Conservation (phyloP, 2,888 invertebrate genomes). For the Gryllus longicercus region DNA sequence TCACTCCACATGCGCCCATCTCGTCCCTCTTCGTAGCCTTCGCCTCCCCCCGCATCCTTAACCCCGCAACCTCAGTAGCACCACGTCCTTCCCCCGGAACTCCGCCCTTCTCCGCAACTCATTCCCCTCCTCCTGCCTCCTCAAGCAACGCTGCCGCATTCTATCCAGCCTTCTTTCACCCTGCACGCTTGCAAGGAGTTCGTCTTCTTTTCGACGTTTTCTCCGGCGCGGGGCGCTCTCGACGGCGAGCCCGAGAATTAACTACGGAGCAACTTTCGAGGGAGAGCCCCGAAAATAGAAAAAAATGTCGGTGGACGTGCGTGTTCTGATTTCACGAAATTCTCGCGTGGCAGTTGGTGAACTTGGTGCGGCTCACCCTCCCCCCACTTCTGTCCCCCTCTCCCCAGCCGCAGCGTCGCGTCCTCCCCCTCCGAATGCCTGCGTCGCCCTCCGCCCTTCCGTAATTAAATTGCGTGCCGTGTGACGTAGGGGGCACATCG, state of each 20-base stretch:
- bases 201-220: not conserved
- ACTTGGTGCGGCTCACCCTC: too few species aligned
- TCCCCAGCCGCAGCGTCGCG: too few species aligned
- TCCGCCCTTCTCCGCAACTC: not conserved
- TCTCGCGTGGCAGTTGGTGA: too few species aligned
- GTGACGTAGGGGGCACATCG: too few species aligned
- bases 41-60: too few species aligned
- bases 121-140: not conserved
- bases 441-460: too few species aligned
- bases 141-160: not conserved
- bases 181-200: not conserved
- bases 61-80: not conserved
- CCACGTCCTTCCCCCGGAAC: not conserved
- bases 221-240: not conserved
- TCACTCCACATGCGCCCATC: too few species aligned
- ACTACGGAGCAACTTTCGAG: not conserved
- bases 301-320: not conserved
- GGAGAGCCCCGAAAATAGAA: not conserved
- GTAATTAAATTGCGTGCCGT: too few species aligned
- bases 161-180: not conserved
- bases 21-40: too few species aligned
- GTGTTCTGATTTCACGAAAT: slow-evolving; percentile 3
- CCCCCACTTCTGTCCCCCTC: too few species aligned
- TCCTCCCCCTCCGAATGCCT: too few species aligned
- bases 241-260: not conserved